A percentile compares a stretch with the other conserved stretches of the same genome.
Conservation (phyloP, 2,797 vertebrate species). For the Gallinago solitaria region DNA sequence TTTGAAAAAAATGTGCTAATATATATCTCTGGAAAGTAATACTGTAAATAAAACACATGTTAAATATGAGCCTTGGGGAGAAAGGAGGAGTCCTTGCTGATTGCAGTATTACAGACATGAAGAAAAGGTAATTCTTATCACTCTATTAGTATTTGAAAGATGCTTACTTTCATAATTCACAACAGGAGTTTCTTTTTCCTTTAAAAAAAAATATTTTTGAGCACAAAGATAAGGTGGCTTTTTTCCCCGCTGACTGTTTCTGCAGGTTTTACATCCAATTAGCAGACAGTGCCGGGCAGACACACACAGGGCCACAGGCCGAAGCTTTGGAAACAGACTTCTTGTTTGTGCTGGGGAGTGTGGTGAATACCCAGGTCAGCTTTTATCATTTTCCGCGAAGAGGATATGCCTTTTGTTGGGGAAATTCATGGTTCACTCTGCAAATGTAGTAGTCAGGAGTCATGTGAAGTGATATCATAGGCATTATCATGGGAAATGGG, state of each 20-base stretch:
- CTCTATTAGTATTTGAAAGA: constrained; percentile 9
- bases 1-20: constrained; percentile 60
- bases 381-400: not conserved
- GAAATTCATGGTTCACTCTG: not conserved
- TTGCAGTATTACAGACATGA: constrained; percentile 34
- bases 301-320: not conserved
- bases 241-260: constrained; percentile 15
- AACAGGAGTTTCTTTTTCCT: constrained; percentile 36
- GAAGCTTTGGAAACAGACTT: not conserved
- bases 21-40: constrained; percentile 44
- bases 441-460: not conserved
- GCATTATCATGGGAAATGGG: constrained; percentile 60
- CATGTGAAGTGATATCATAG: not conserved
- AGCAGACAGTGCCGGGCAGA: not conserved
- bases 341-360: not conserved
- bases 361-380: not conserved
- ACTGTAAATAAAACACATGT: constrained; percentile 29
- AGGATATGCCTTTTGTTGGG: not conserved
- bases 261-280: not conserved
- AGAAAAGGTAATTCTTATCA: constrained; percentile 52
- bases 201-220: constrained; percentile 46
- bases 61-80: constrained; percentile 27
- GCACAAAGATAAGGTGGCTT: constrained; percentile 9
- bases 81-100: not conserved
- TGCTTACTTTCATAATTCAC: constrained; percentile 22